Percentiles rank a stretch among this genome's conserved stretches.
Evolutionary conservation across 2,113 vertebrate genomes (phyloP).

Genomic region (Muntiacus reevesi): DNA sequence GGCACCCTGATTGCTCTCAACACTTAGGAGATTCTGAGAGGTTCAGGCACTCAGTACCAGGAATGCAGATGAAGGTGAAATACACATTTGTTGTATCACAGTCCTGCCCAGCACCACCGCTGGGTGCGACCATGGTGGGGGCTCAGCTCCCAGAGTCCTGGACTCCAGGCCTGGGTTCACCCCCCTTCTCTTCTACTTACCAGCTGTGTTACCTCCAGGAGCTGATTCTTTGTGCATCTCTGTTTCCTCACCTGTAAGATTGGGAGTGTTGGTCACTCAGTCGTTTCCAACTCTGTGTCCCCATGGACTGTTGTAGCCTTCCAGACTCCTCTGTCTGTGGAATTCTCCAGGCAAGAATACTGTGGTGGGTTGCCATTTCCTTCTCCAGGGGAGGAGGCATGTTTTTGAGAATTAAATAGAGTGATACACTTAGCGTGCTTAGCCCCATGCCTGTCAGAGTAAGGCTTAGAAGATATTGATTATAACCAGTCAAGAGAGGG

Average conservation of each 20-base stretch:
- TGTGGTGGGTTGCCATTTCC: too few relatives aligned
- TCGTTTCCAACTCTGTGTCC: background rate
- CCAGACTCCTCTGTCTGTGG: background rate
- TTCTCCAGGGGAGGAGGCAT: too few relatives aligned
- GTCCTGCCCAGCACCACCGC: background rate
- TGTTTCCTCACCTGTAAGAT: background rate
- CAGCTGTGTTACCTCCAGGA: background rate
- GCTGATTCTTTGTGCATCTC: background rate
- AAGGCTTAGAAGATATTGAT: background rate
- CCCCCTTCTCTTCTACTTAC: background rate
- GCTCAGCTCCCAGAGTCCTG: background rate
- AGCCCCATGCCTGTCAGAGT: background rate
- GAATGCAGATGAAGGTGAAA: background rate
- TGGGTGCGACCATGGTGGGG: rapidly evolving
- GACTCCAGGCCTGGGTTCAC: background rate
- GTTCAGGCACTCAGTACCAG: background rate
- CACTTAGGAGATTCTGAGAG: background rate
- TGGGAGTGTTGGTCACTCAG: background rate
- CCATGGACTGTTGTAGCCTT: rapidly evolving
- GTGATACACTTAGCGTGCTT: background rate
- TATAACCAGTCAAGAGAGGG: background rate
- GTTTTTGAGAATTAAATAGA: background rate
- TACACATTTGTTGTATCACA: background rate
- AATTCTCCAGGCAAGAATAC: too few relatives aligned
- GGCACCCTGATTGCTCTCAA: background rate